phyloP scores from a whole-genome alignment of 2,797 vertebrate species.

The Pterois miles region DNA sequence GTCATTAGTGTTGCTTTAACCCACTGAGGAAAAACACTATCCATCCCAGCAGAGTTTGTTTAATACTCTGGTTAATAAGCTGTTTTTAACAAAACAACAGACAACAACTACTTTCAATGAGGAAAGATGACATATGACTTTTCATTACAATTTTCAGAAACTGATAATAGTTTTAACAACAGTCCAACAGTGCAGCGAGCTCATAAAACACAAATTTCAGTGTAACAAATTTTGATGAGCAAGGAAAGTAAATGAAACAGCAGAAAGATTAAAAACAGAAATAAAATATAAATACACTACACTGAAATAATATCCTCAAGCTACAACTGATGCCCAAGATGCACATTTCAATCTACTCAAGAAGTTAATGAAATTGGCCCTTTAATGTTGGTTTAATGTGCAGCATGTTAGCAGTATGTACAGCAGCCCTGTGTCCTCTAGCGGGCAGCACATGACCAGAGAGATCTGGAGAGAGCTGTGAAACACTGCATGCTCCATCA shows the following conservation, averaged over 20 bases:
- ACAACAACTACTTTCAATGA: too few relatives aligned
- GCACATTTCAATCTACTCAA: background rate
- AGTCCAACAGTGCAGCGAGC: too few relatives aligned
- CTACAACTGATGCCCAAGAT: too few relatives aligned
- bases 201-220: too few relatives aligned
- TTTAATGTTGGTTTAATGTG: background rate
- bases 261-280: too few relatives aligned
- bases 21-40: background rate
- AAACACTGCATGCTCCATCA: too few relatives aligned
- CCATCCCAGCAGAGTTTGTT: background rate
- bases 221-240: too few relatives aligned
- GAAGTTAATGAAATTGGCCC: background rate
- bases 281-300: background rate
- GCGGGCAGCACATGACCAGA: background rate
- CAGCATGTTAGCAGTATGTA: background rate
- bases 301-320: background rate
- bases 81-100: background rate
- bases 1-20: background rate
- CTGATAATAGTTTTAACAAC: too few relatives aligned
- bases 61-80: background rate
- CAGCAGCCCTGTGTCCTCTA: background rate
- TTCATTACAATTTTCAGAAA: too few relatives aligned
- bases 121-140: too few relatives aligned
- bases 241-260: too few relatives aligned
- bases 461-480: background rate